Evolutionary conservation across 2,113 vertebrate species (phyloP).

Genomic region (Chinchilla lanigera): DNA sequence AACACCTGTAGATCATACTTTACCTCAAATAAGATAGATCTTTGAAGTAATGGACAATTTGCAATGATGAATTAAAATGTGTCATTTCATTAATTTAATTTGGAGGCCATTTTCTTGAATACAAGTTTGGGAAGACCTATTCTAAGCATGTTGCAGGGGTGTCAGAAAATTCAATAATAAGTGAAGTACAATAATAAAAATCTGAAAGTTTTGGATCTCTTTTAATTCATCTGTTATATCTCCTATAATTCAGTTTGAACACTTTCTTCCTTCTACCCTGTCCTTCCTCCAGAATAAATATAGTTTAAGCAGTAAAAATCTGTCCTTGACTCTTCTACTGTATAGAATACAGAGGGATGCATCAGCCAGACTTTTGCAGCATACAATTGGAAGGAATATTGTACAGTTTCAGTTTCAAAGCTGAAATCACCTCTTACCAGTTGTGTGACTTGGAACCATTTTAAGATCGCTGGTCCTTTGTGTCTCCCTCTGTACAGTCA

Average conservation of each 20-base stretch:
- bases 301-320: neutral
- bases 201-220: neutral
- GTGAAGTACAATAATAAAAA: neutral
- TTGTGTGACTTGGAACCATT: neutral
- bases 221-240: neutral
- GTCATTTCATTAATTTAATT: neutral
- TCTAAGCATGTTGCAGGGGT: neutral
- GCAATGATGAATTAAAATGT: neutral
- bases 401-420: neutral
- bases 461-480: neutral
- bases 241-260: neutral
- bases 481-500: neutral
- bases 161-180: neutral
- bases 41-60: neutral
- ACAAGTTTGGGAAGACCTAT: neutral
- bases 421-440: neutral
- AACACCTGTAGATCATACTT: neutral
- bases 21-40: neutral
- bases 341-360: neutral
- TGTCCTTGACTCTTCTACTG: neutral
- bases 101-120: neutral
- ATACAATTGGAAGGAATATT: neutral
- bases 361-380: neutral
- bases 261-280: neutral
- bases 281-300: neutral